Evolutionary conservation across 2,113 vertebrate species (phyloP).

Genomic region (Eira barbara): DNA sequence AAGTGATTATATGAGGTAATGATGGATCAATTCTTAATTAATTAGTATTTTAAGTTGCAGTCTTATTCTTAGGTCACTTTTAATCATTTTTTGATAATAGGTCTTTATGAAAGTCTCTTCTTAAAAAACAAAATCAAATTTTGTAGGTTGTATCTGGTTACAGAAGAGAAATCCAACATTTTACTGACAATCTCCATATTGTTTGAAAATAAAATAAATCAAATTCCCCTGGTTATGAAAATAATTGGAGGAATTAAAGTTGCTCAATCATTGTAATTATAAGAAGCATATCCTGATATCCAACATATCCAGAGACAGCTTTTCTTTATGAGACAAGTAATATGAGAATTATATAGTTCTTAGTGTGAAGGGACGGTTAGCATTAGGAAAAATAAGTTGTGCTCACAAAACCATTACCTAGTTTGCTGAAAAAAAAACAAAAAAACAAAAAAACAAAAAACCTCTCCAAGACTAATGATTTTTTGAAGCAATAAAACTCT

Average conservation of each 20-base stretch:
- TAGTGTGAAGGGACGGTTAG: neutral
- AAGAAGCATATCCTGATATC: neutral
- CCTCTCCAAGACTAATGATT: neutral
- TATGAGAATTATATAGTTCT: neutral
- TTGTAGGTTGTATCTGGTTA: neutral
- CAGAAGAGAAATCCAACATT: neutral
- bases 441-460: no score
- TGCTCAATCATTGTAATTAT: neutral
- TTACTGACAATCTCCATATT: neutral
- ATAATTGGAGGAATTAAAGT: neutral
- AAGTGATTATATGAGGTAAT: neutral
- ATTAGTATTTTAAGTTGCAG: neutral
- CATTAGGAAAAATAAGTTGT: conserved; percentile 8
- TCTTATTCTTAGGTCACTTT: neutral
- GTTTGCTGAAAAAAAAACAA: neutral
- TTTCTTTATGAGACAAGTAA: conserved; percentile 9
- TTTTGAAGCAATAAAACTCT: neutral
- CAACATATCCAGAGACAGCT: neutral
- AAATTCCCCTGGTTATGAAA: neutral
- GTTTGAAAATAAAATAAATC: conserved; percentile 9
- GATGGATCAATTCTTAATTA: neutral
- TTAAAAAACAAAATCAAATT: neutral
- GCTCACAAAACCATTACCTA: conserved; percentile 36
- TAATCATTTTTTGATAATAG: neutral
- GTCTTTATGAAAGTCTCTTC: neutral